Evolutionary conservation across 2,797 vertebrate genomes (phyloP).

Genomic region (Pipistrellus pygmaeus): DNA sequence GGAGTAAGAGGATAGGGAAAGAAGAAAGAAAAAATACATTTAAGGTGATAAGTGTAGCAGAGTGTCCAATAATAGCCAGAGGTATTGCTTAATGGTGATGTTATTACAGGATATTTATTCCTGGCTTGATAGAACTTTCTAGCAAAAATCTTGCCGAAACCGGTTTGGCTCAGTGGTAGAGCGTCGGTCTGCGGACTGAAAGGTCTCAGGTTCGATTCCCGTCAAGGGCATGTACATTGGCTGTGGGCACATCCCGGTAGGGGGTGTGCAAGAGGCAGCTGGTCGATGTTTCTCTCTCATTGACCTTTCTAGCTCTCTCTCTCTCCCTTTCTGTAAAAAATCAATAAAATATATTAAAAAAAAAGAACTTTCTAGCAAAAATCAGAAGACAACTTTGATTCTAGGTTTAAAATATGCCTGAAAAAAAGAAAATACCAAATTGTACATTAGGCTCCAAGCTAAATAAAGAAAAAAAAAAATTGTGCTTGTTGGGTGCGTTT

Average conservation of each 20-base stretch:
- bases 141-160: neutral
- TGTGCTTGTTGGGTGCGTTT: neutral
- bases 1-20: neutral
- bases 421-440: conserved; percentile 27
- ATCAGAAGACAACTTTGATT: conserved; percentile 43
- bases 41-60: neutral
- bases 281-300: too few relatives aligned
- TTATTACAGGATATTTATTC: neutral
- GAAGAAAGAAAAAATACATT: neutral
- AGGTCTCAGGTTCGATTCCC: too few relatives aligned
- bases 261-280: too few relatives aligned
- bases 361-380: neutral
- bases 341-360: too few relatives aligned
- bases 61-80: neutral
- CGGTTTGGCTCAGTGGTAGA: too few relatives aligned
- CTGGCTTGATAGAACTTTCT: conserved; percentile 37
- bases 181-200: too few relatives aligned
- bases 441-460: neutral
- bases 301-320: too few relatives aligned
- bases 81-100: neutral
- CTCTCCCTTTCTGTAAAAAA: too few relatives aligned
- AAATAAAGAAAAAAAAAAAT: conserved; percentile 11
- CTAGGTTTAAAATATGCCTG: neutral
- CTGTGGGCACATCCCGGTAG: too few relatives aligned
- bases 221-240: too few relatives aligned